Conservation (phyloP, 2,888 invertebrate genomes). For the Microchrysa polita region DNA sequence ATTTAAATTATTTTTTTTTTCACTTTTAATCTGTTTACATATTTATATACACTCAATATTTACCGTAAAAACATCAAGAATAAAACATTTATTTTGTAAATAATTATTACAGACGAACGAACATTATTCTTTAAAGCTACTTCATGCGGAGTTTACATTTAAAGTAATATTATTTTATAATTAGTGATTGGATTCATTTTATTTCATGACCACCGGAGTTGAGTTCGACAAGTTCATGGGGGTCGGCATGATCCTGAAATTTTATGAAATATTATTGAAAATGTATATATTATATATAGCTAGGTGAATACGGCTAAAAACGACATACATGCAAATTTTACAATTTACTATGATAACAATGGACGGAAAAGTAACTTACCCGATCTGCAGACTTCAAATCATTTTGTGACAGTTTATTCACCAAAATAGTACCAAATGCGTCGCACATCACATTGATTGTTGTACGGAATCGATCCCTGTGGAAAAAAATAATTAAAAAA, state of each 20-base stretch:
- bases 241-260: conserved; percentile 61
- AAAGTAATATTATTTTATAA: background rate
- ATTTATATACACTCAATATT: too few species aligned
- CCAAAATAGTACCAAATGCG: conserved; percentile 91
- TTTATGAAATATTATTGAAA: background rate
- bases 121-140: conserved; percentile 22
- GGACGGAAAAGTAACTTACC: conserved; percentile 62
- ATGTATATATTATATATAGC: too few species aligned
- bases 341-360: background rate
- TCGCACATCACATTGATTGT: conserved; percentile 96
- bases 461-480: conserved; percentile 85
- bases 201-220: conserved; percentile 64
- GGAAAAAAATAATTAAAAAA: background rate
- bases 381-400: conserved; percentile 69
- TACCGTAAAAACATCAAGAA: too few species aligned
- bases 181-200: conserved; percentile 60
- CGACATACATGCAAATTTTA: too few species aligned
- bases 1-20: too few species aligned
- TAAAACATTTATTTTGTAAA: too few species aligned
- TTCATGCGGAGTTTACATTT: conserved; percentile 12
- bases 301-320: too few species aligned
- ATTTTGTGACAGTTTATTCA: conserved; percentile 82
- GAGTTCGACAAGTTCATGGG: conserved; percentile 74
- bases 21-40: too few species aligned
- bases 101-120: conserved; percentile 23